Evolutionary conservation across 1,140 invertebrate genomes (phyloP).

Genomic region (Formica exsecta): DNA sequence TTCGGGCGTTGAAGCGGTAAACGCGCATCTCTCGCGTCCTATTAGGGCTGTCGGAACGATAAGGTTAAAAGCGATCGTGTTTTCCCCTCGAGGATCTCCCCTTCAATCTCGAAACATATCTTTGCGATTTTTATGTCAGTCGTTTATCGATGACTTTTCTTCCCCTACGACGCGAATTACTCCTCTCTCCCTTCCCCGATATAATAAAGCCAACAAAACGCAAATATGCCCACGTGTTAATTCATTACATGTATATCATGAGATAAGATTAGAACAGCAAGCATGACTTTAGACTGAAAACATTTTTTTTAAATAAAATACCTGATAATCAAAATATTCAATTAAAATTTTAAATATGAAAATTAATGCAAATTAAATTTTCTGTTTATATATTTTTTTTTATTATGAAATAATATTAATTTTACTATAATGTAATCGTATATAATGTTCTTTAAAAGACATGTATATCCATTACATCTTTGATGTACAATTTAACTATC

Average conservation of each 20-base stretch:
- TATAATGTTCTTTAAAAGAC: not conserved
- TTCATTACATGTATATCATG: not conserved
- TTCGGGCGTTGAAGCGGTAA: slow-evolving; percentile 63
- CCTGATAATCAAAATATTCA: not conserved
- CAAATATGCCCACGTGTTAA: slow-evolving; percentile 8
- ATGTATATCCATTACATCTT: not conserved
- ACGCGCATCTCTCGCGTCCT: slow-evolving; percentile 66
- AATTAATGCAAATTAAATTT: not conserved
- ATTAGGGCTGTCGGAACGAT: slow-evolving; percentile 68
- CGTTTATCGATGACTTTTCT: slow-evolving; percentile 44
- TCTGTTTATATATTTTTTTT: not conserved
- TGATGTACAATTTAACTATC: not conserved
- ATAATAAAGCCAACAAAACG: slow-evolving; percentile 16
- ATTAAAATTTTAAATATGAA: slow-evolving; percentile 23
- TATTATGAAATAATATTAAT: not conserved
- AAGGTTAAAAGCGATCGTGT: slow-evolving; percentile 75
- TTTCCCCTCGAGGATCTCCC: slow-evolving; percentile 46
- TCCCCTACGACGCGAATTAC: not conserved
- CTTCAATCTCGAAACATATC: slow-evolving; percentile 58
- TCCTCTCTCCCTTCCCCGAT: too few species aligned
- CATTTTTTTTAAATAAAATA: not conserved
- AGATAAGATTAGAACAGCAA: slow-evolving; percentile 30
- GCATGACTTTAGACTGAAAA: not conserved
- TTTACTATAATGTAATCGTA: not conserved
- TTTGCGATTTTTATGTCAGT: slow-evolving; percentile 57